Conservation (phyloP, 2,888 invertebrate genomes). For the Chrysomela aeneicollis region DNA sequence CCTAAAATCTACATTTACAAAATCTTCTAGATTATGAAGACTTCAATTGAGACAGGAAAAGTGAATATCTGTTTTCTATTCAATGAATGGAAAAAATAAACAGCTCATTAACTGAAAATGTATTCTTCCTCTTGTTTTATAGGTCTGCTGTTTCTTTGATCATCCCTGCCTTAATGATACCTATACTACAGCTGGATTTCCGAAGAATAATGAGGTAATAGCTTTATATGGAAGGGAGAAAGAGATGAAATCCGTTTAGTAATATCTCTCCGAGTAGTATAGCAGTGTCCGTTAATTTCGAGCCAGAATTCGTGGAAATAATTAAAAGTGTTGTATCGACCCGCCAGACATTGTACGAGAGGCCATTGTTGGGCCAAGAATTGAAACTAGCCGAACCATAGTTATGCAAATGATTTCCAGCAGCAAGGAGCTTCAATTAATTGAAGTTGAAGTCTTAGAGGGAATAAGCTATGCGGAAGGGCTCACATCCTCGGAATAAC, state of each 20-base stretch:
- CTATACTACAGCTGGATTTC: background rate
- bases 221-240: background rate
- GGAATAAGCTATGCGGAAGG: conserved; percentile 46
- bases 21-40: no score
- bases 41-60: no score
- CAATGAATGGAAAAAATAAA: no score
- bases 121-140: no score
- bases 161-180: background rate
- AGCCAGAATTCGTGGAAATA: conserved; percentile 26
- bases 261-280: background rate
- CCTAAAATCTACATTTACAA: no score
- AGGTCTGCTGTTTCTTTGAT: background rate
- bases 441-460: conserved; percentile 49
- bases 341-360: conserved; percentile 42
- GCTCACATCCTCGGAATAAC: conserved; percentile 50
- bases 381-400: conserved; percentile 46
- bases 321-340: conserved; percentile 40
- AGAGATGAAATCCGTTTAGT: background rate
- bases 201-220: background rate
- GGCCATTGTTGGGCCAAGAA: conserved; percentile 49
- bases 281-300: conserved; percentile 25
- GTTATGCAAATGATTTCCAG: conserved; percentile 50
- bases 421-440: conserved; percentile 50
- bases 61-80: no score
- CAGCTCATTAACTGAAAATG: no score